Percentiles rank a stretch among this genome's conserved stretches.
These are phyloP conservation scores for Chamaetylas fuelleborni DNA, from an alignment of 2,113 vertebrate genomes.

Conservation along the genomic window DNA sequence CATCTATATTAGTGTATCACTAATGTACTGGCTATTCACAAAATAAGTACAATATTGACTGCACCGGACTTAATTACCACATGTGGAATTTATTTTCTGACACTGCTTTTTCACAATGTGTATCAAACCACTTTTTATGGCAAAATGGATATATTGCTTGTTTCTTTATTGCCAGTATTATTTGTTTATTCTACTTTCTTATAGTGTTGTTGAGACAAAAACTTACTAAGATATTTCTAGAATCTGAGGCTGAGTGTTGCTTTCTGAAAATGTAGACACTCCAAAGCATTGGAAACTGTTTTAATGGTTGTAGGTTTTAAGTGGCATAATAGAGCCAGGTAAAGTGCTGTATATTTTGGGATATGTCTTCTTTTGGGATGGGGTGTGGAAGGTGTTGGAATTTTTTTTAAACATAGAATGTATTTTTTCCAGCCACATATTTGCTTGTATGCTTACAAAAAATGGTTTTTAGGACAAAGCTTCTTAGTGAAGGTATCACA, in stretches of 20 bases:
- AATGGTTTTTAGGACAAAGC: neutral
- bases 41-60: slow-evolving; percentile 15
- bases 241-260: neutral
- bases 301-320: neutral
- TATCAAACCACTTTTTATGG: neutral
- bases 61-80: neutral
- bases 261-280: neutral
- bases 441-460: neutral
- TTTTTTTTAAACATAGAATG: neutral
- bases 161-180: neutral
- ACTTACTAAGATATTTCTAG: neutral
- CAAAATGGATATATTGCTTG: neutral
- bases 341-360: neutral
- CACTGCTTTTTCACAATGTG: neutral
- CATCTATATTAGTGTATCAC: slow-evolving; percentile 79
- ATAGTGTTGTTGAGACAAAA: neutral
- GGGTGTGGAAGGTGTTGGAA: neutral
- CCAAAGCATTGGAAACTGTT: neutral
- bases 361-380: neutral
- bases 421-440: neutral
- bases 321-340: neutral
- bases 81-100: neutral
- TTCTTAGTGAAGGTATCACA: neutral
- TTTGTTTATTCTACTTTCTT: neutral
- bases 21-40: slow-evolving; percentile 79